Base-by-base conservation (phyloP, 2,113 vertebrate genomes). In the Corydoras sp. region DNA sequence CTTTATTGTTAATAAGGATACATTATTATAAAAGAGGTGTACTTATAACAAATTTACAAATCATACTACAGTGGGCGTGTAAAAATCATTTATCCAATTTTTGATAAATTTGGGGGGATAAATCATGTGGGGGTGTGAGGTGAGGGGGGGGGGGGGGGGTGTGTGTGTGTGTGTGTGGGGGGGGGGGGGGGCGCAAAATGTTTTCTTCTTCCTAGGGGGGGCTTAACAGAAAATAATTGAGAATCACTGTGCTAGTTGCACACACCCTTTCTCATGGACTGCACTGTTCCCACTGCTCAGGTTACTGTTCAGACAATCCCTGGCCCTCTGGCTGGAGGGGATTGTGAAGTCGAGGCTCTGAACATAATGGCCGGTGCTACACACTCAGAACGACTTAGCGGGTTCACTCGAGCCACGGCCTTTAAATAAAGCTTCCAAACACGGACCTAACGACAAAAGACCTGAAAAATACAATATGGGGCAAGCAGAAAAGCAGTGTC, bases 231-330 rank as follows among this genome's bases (percentile, higher is more conserved):
- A n/a, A n/a, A n/a, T n/a, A n/a, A n/a, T n/a, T n/a, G n/a, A n/a
- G n/a, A n/a, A n/a, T 24, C 18, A 24, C 3, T 14, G 29, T 68
- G 68, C n/a, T 61, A 49, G 29, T 50, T 64, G 70, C 71, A 69
- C 70, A 83, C 81, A 80, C 78, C 74, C 79, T 75, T 78, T 81
- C 81, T 80, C 81, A 83, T 73, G 73, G 70, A 62, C 65, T 54
- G 15, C 63, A n/a, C 51, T 8, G 58, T 64, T 77, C 75, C 69
- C 59, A 75, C 67, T 60, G 54, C 77, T 81, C 77, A 76, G 66
- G 69, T 81, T 82, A 76, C 80, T 11, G 51, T 29, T 29, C 58
- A 69, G 62, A 81, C 77, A 81, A 78, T 79, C 66, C 51, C 15
- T 18, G 13, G 48, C 66, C 61, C 79, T 76, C 79, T 68, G 35